A percentile compares a stretch with the other conserved stretches of the same genome.
phyloP scores from a whole-genome alignment of 2,888 invertebrate species.

The Phrixothrix hirtus region DNA sequence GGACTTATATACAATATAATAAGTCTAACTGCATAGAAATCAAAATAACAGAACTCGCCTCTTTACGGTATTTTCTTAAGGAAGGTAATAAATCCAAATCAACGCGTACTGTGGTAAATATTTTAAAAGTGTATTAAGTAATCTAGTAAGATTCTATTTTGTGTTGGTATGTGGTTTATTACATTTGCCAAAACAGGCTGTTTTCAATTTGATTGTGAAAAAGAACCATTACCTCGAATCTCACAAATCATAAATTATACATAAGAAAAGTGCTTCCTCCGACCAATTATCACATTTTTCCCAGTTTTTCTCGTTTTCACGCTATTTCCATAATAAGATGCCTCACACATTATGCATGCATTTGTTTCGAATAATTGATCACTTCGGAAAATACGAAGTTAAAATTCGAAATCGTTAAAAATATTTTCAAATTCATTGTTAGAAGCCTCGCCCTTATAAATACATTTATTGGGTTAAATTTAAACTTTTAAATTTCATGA shows the following conservation, averaged over 20 bases:
- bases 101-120: no score
- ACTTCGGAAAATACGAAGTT: conserved; percentile 22
- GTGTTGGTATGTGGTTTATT: conserved; percentile 1
- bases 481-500: neutral
- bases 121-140: no score
- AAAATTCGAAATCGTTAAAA: conserved; percentile 17
- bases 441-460: neutral
- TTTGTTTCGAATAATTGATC: conserved; percentile 33
- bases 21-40: no score
- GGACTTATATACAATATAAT: no score
- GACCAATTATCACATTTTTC: conserved; percentile 32
- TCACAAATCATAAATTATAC: conserved; percentile 30
- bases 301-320: conserved; percentile 30
- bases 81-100: no score
- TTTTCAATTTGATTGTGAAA: conserved; percentile 17
- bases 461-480: neutral
- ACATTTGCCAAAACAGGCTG: conserved; percentile 13
- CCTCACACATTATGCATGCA: conserved; percentile 32
- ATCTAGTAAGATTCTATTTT: no score
- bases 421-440: conserved; percentile 4
- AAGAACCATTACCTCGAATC: conserved; percentile 25
- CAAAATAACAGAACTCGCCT: no score
- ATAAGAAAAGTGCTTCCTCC: conserved; percentile 31
- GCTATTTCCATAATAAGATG: conserved; percentile 32
- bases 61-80: no score